Evolutionary conservation across 2,888 invertebrate species (phyloP), one percentile per base, ranked within the genome.

Genomic region (Xestia rhomboidea): DNA sequence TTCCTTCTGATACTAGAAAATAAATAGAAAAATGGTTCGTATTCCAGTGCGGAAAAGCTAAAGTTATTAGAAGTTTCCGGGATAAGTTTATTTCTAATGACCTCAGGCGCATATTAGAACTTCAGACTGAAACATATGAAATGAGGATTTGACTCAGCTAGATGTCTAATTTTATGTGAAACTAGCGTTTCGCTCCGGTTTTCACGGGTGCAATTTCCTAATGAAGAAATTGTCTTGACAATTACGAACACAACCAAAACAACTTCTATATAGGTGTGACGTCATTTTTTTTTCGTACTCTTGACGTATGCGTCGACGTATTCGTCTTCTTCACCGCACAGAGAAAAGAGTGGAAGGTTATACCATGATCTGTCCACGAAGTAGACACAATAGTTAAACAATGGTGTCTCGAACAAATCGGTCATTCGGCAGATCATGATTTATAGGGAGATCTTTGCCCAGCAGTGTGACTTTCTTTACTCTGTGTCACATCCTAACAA

Each of bases 401-500:
- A n/a, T n/a, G n/a, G n/a, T n/a, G n/a, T n/a, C n/a, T n/a, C n/a
- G n/a, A n/a, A n/a, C n/a, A n/a, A n/a, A n/a, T n/a, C n/a, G n/a
- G n/a, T n/a, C n/a, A n/a, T n/a, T n/a, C n/a, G n/a, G n/a, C n/a
- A n/a, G n/a, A n/a, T n/a, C n/a, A n/a, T n/a, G n/a, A n/a, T n/a
- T n/a, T n/a, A 30, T 8, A 57, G 15, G 27, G 15, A 30, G 1
- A 60, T 30, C 18, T 30, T 30, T 30, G 2, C 60, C 30, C 30
- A 18, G 0, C 18, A 18, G 30, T 60, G 30, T 18, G 3, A 8
- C 18, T 18, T 8, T 44, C 66, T 66, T 38, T 75, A 64, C 49
- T 46, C 87, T 87, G 76, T 81, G 72, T 68, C 5, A 10, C 18
- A 51, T 21, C 38, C 38, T 63, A n/a, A 67, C 57, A 68, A 51